Percentiles rank a stretch among this genome's conserved stretches.
phyloP scores from a whole-genome alignment of 2,113 vertebrate species.

The Bubalus kerabau region DNA sequence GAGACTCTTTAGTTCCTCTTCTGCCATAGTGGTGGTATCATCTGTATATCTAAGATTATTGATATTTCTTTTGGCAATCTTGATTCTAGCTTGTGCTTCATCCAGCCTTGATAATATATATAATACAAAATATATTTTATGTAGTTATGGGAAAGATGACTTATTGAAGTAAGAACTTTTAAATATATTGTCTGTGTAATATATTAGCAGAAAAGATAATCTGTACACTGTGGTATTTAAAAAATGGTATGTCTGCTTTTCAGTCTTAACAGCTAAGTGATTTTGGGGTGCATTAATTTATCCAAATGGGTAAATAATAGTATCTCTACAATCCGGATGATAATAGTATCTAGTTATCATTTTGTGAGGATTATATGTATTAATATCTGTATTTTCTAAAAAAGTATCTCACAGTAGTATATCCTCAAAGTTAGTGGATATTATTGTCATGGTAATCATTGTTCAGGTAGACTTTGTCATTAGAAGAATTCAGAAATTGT shows the following conservation, averaged over 20 bases:
- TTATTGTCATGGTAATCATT: neutral
- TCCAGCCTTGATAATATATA: neutral
- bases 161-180: conserved; percentile 19
- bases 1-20: too few relatives aligned
- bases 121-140: neutral
- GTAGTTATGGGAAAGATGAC: neutral
- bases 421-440: neutral
- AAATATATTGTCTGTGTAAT: neutral
- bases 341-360: neutral
- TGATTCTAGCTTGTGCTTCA: too few relatives aligned
- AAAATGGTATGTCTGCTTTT: neutral
- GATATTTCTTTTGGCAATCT: too few relatives aligned
- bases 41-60: too few relatives aligned
- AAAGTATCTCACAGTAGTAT: neutral
- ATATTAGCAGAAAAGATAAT: neutral
- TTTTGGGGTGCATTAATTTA: neutral
- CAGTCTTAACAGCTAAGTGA: neutral
- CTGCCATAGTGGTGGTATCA: too few relatives aligned
- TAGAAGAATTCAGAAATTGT: neutral
- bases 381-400: neutral
- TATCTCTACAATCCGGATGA: neutral
- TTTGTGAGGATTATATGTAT: neutral
- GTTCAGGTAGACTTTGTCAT: neutral
- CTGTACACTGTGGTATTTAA: neutral
- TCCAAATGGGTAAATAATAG: neutral